Conservation (phyloP, 2,888 invertebrate genomes). For the Amiota mariae region DNA sequence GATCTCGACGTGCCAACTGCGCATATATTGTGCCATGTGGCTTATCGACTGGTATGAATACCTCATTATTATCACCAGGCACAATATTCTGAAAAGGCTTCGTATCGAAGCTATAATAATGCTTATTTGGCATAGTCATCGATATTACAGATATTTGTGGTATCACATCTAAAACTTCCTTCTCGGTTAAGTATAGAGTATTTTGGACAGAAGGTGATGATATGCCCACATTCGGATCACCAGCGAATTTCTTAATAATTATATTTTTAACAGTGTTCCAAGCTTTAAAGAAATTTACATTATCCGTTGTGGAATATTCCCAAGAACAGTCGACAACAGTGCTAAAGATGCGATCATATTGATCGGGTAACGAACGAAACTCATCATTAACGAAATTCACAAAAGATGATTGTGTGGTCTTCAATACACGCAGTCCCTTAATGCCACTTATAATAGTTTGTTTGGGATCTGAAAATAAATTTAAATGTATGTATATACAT, state of each 20-base stretch:
- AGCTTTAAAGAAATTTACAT: slow-evolving; percentile 80
- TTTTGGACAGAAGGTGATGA: slow-evolving; percentile 87
- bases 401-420: slow-evolving; percentile 87
- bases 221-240: slow-evolving; percentile 81
- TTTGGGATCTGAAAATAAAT: slow-evolving; percentile 70
- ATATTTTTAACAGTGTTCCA: slow-evolving; percentile 83
- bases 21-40: slow-evolving; percentile 86
- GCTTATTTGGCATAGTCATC: slow-evolving; percentile 88
- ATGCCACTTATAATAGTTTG: slow-evolving; percentile 81
- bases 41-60: slow-evolving; percentile 85
- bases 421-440: slow-evolving; percentile 81
- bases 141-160: slow-evolving; percentile 82
- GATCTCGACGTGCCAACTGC: slow-evolving; percentile 77
- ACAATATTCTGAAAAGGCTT: slow-evolving; percentile 81
- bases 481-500: background rate
- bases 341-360: slow-evolving; percentile 82
- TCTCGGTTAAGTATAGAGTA: slow-evolving; percentile 83
- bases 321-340: slow-evolving; percentile 84
- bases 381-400: slow-evolving; percentile 86
- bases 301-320: slow-evolving; percentile 80
- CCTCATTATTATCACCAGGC: slow-evolving; percentile 79
- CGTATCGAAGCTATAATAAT: slow-evolving; percentile 84
- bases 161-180: slow-evolving; percentile 80
- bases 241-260: slow-evolving; percentile 84
- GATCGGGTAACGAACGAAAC: slow-evolving; percentile 83